phyloP scores from a whole-genome alignment of 2,888 invertebrate genomes.

The Chrysomela aeneicollis region DNA sequence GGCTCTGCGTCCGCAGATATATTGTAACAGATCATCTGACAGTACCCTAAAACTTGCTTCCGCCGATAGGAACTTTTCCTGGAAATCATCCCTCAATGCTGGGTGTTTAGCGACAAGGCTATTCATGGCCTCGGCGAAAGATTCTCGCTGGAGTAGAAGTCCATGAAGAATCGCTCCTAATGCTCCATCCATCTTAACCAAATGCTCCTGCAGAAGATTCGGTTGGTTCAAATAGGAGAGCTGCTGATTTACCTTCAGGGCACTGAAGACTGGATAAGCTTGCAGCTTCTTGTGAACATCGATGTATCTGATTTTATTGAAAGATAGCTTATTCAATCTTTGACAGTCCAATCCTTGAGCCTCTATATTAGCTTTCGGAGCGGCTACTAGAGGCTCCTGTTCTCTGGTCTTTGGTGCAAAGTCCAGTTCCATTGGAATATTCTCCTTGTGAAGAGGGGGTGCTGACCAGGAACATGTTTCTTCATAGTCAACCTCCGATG shows the following conservation, averaged over 20 bases:
- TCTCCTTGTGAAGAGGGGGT: background rate
- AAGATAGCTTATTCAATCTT: slow-evolving; percentile 23
- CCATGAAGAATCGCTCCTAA: slow-evolving; percentile 21
- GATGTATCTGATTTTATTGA: slow-evolving; percentile 21
- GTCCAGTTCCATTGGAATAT: slow-evolving; percentile 11
- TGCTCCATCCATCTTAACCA: slow-evolving; percentile 20
- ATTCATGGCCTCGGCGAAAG: slow-evolving; percentile 17
- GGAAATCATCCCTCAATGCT: slow-evolving; percentile 1
- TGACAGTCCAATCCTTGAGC: slow-evolving; percentile 27
- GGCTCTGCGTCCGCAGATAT: slow-evolving; percentile 26
- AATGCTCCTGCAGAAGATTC: slow-evolving; percentile 4
- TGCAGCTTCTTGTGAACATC: slow-evolving; percentile 24
- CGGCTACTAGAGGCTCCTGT: slow-evolving; percentile 15
- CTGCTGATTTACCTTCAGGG: slow-evolving; percentile 24
- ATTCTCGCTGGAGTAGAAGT: slow-evolving; percentile 22
- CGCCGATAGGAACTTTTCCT: background rate
- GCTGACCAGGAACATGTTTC: slow-evolving; percentile 7
- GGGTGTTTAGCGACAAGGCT: slow-evolving; percentile 15
- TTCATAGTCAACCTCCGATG: background rate
- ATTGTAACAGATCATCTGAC: slow-evolving; percentile 17
- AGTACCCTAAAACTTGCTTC: slow-evolving; percentile 12
- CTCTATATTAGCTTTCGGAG: slow-evolving; percentile 26
- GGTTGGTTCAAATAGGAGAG: slow-evolving; percentile 9
- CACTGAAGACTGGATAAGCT: slow-evolving; percentile 25
- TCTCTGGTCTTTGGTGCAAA: slow-evolving; percentile 19